Evolutionary conservation across 2,888 invertebrate genomes (phyloP), one percentile per base, ranked within the genome.

Genomic region (Operophtera brumata): DNA sequence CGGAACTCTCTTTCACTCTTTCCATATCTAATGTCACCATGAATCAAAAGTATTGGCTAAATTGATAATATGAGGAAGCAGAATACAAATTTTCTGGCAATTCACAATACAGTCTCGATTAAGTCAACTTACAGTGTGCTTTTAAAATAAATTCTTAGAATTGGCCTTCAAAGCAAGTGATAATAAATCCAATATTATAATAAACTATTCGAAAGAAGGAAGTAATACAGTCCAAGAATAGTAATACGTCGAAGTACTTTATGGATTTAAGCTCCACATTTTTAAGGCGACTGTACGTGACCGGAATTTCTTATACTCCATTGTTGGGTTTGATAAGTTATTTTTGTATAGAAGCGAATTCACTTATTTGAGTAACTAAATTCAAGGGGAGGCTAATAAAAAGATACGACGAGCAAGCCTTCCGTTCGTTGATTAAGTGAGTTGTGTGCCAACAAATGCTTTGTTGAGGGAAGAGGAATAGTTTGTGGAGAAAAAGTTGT

Each of bases 211-310:
- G 82, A 85, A 82, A 80, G 78, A 82, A 83, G 46, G 45, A 62
- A 55, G 41, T 53, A 77, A 20, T 77, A 81, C 80, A 70, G 73
- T 74, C 73, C 69, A 78, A 76, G 82, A 85, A 86, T 84, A 84
- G 84, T 83, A 86, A 85, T 84, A 82, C 83, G 82, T 80, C 74
- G 72, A 70, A 80, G 82, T 86, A 84, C 84, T 87, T 84, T 85
- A 86, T 87, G 77, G 85, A 86, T 85, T 88, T 85, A 84, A 85
- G 80, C 81, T 83, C 71, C 80, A 84, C 82, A 86, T 86, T 88
- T 87, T 87, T 86, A 88, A 87, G 87, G 84, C 83, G 84, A 82
- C 79, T 75, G 75, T 72, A 88, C 88, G 89, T 89, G 89, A 82
- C 80, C 75, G 54, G 88, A 79, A 80, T 87, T 66, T 69, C 64